A percentile compares a stretch with the other conserved stretches of the same genome.
phyloP scores from a whole-genome alignment of 2,113 vertebrate genomes.

The Nanger granti region DNA sequence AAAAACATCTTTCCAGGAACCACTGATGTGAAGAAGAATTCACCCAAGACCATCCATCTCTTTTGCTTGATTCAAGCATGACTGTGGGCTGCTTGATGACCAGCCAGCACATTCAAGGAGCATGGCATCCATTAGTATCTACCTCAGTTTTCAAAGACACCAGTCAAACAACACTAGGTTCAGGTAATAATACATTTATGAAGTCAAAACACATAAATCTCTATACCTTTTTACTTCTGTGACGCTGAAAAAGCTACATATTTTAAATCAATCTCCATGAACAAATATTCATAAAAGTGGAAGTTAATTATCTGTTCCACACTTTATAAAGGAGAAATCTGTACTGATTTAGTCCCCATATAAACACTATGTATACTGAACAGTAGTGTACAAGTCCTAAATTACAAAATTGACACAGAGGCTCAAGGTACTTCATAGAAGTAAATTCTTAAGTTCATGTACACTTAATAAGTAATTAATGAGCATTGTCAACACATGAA shows the following conservation, averaged over 20 bases:
- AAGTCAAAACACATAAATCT: background rate
- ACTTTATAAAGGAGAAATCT: conserved; percentile 2
- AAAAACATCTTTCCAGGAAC: background rate
- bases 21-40: background rate
- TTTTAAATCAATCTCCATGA: background rate
- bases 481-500: background rate
- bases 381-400: background rate
- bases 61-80: background rate
- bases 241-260: background rate
- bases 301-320: background rate
- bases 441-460: background rate
- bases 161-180: background rate
- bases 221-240: background rate
- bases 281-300: conserved; percentile 8
- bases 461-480: background rate
- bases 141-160: background rate
- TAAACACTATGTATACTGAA: background rate
- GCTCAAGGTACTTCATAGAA: background rate
- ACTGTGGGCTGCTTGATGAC: background rate
- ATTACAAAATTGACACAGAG: background rate
- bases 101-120: background rate
- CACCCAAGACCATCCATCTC: background rate
- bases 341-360: background rate
- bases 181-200: background rate
- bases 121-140: background rate